These are phyloP conservation scores for Orycteropus afer DNA, from an alignment of 2,113 vertebrate genomes.

Conservation along the genomic window DNA sequence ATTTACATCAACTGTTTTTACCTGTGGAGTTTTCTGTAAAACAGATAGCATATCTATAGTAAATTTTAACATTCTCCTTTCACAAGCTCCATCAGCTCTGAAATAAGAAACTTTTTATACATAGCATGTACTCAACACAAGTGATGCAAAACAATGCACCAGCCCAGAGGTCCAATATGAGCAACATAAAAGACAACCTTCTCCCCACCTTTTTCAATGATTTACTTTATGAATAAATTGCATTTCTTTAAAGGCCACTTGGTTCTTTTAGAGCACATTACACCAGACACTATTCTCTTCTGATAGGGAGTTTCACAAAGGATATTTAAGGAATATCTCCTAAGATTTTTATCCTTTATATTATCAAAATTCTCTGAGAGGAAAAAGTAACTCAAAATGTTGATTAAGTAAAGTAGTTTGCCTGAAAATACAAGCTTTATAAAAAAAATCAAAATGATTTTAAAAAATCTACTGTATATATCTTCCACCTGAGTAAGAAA, in stretches of 20 bases:
- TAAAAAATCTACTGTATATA: neutral
- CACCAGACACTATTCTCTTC: constrained; percentile 56
- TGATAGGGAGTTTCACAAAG: constrained; percentile 32
- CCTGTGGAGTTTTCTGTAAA: neutral
- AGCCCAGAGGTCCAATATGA: neutral
- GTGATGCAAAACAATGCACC: neutral
- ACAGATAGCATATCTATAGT: neutral
- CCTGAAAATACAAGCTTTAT: constrained; percentile 7
- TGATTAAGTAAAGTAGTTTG: constrained; percentile 36
- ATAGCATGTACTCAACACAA: neutral
- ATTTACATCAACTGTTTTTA: neutral
- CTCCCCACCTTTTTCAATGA: constrained; percentile 9
- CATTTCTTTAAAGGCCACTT: constrained; percentile 73
- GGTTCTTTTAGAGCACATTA: constrained; percentile 61
- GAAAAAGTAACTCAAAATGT: constrained; percentile 23
- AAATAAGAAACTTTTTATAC: constrained; percentile 47
- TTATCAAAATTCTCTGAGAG: constrained; percentile 46
- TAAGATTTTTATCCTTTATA: constrained; percentile 57
- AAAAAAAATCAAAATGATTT: constrained; percentile 27
- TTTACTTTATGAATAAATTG: constrained; percentile 71
- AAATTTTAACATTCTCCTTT: constrained; percentile 33
- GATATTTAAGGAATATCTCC: constrained; percentile 66
- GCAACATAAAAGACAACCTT: constrained; percentile 34
- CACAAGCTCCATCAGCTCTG: neutral
- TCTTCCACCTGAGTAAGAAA: neutral